phyloP scores from a whole-genome alignment of 37 sponge, comb jelly and placozoan genomes.

The Spongia lamella region DNA sequence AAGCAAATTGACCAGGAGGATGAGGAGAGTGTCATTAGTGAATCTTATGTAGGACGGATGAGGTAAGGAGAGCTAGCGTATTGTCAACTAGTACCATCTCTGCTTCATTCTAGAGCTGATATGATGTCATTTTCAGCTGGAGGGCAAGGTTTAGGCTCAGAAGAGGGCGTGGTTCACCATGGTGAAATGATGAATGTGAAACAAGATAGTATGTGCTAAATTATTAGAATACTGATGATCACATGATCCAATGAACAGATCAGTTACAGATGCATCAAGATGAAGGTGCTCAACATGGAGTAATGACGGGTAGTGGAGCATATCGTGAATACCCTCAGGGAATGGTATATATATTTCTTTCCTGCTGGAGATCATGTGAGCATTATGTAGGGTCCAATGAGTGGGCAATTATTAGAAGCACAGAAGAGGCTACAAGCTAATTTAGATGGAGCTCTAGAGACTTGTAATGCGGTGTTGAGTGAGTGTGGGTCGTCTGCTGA shows the following conservation, averaged over 20 bases:
- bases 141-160: conserved; percentile 44
- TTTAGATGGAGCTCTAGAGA: conserved; percentile 39
- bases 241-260: too few species aligned
- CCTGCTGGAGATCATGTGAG: background rate
- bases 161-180: conserved; percentile 23
- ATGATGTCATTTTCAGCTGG: conserved; percentile 45
- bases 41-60: conserved; percentile 55
- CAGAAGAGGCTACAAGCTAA: conserved; percentile 54
- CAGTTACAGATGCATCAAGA: conserved; percentile 9
- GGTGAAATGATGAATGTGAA: conserved; percentile 17
- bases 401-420: conserved; percentile 66
- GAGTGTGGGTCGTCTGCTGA: conserved; percentile 31
- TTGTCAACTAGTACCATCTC: background rate
- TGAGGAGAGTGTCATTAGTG: conserved; percentile 76
- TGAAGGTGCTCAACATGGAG: conserved; percentile 26
- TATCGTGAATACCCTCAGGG: background rate
- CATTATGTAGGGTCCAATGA: conserved; percentile 25
- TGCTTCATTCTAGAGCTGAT: conserved; percentile 22
- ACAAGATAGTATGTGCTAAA: conserved; percentile 2
- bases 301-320: conserved; percentile 3
- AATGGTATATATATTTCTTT: background rate
- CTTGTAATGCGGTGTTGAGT: background rate
- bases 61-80: conserved; percentile 29
- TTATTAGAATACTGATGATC: background rate
- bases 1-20: conserved; percentile 53